Conservation (phyloP, 2,113 vertebrate species). For the Toxotes chatareus region DNA sequence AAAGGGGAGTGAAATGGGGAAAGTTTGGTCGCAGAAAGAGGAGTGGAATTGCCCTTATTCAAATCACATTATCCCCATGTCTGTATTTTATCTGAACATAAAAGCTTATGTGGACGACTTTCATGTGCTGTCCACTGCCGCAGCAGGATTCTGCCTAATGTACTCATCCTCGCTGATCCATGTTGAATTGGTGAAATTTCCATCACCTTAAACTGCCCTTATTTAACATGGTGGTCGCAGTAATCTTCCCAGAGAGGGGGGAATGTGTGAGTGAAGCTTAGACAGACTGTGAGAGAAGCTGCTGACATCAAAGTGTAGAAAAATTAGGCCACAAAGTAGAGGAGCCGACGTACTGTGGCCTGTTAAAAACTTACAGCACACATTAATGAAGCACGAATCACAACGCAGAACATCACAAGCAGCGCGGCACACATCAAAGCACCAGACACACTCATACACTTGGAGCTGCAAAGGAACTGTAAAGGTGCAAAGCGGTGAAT, state of each 20-base stretch:
- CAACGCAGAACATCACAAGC: neutral
- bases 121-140: neutral
- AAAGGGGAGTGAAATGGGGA: conserved; percentile 31
- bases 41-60: conserved; percentile 42
- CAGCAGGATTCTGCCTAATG: conserved; percentile 51
- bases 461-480: neutral
- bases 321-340: conserved; percentile 59
- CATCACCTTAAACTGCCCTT: conserved; percentile 26
- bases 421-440: neutral
- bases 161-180: conserved; percentile 44
- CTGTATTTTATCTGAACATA: conserved; percentile 56
- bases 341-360: conserved; percentile 16
- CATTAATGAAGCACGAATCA: conserved; percentile 15
- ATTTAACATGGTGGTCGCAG: conserved; percentile 32
- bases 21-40: conserved; percentile 13
- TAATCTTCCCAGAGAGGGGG: conserved; percentile 44
- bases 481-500: neutral
- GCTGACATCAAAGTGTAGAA: conserved; percentile 56
- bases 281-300: conserved; percentile 34
- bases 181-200: conserved; percentile 28
- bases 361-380: neutral
- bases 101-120: conserved; percentile 57
- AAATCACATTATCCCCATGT: conserved; percentile 63
- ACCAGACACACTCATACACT: neutral
- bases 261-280: conserved; percentile 39